Conservation (phyloP, 2,113 vertebrate genomes). For the Isichthys henryi region DNA sequence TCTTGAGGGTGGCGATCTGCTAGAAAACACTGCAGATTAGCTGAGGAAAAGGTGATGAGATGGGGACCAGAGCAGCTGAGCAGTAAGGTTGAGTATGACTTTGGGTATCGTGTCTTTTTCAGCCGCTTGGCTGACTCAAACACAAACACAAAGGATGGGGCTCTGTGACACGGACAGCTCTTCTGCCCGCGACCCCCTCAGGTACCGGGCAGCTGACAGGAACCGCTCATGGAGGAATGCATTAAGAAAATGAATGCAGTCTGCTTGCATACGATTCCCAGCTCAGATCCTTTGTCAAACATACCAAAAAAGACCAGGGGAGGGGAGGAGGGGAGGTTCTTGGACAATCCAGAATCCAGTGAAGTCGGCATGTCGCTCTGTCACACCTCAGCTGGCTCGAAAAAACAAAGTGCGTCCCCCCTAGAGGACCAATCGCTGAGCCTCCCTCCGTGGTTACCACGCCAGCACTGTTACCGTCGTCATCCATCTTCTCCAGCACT, state of each 20-base stretch:
- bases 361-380: neutral
- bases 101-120: slow-evolving; percentile 11
- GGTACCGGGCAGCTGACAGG: neutral
- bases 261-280: slow-evolving; percentile 4
- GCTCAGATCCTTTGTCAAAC: slow-evolving; percentile 3
- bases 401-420: slow-evolving; percentile 26
- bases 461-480: slow-evolving; percentile 19
- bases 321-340: neutral
- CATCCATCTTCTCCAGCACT: slow-evolving; percentile 15
- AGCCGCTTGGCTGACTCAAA: neutral
- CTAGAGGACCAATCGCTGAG: slow-evolving; percentile 16
- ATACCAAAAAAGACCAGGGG: neutral
- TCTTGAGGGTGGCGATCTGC: neutral
- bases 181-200: neutral
- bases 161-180: neutral
- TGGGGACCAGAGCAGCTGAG: neutral
- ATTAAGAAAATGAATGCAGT: slow-evolving; percentile 19
- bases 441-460: slow-evolving; percentile 13
- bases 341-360: neutral
- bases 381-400: neutral
- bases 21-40: neutral
- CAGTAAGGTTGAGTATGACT: neutral
- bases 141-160: slow-evolving; percentile 1
- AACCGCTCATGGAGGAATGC: slow-evolving; percentile 12
- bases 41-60: neutral